Evolutionary conservation across 2,797 vertebrate genomes (phyloP).

Genomic region (Etheostoma nigrum): DNA sequence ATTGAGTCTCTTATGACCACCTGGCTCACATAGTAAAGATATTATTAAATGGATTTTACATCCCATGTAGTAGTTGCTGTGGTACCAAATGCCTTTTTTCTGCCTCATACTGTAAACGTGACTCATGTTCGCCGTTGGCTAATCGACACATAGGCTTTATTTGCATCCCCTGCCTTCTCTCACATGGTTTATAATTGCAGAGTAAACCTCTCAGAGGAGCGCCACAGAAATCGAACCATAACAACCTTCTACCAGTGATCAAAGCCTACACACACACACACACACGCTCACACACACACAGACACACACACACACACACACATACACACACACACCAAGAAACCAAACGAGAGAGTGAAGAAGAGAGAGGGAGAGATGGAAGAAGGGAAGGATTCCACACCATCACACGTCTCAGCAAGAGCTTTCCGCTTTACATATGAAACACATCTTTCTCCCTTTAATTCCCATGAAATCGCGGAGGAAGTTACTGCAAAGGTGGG

Average conservation of each 20-base stretch:
- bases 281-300: neutral
- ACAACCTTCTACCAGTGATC: constrained; percentile 83
- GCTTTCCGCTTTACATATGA: constrained; percentile 81
- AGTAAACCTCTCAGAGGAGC: constrained; percentile 70
- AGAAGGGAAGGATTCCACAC: constrained; percentile 49
- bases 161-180: constrained; percentile 63
- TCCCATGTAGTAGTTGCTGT: constrained; percentile 30
- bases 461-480: constrained; percentile 80
- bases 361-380: constrained; percentile 29
- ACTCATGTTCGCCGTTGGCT: constrained; percentile 53
- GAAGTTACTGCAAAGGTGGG: constrained; percentile 69
- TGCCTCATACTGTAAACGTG: constrained; percentile 44
- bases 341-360: constrained; percentile 45
- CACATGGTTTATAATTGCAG: constrained; percentile 75
- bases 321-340: constrained; percentile 25
- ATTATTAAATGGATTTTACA: constrained; percentile 59
- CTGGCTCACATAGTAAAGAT: constrained; percentile 39
- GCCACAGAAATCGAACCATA: constrained; percentile 75
- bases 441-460: constrained; percentile 79
- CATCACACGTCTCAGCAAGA: constrained; percentile 58
- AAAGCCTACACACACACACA: constrained; percentile 63
- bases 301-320: neutral
- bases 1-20: constrained; percentile 29
- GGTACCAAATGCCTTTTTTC: constrained; percentile 35
- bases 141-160: constrained; percentile 55